Base-by-base conservation (phyloP, 2,888 invertebrate genomes). In the Eucera pruinosa region DNA sequence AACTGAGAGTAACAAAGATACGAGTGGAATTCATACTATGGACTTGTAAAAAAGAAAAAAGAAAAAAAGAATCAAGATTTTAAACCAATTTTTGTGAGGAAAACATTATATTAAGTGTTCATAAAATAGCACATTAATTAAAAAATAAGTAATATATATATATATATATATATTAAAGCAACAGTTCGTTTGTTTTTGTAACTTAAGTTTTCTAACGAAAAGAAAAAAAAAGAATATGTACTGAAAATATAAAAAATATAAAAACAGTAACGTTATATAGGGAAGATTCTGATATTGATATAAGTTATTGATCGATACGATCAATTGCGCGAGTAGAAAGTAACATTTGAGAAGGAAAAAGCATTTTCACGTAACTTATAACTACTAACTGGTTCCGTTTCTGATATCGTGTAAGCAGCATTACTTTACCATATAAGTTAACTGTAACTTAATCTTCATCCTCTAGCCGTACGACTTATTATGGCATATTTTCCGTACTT, bases 21-120 rank as follows among this genome's bases (percentile, higher is more conserved):
- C 54, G 9, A 72, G 60, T 33, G 81, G 13, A 64, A 9, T 67
- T 48, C 67, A 83, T 54, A 60, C 55, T 1, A 78, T 81, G 81
- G 78, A 83, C 27, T 62, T 73, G 27, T 83, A 80, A 72, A 72
- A 76, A 69, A 23, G 45, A 36, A 60, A 25, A 61, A 43, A 33
- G 54, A 80, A 72, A 72, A 76, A 69, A 23, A 50, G 27, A 60
- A 25, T 61, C 41, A 33, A 57, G 36, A 48, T 69, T 65, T 65
- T 65, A 33, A 69, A 65, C 23, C 36, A n/a, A 62, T 43, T 33
- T 57, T 45, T 57, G 55, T 58, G 47, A 64, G 43, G 20, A 18
- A 65, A 58, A 58, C 36, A 52, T 74, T 67, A 74, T 60, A 54
- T 50, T 70, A n/a, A 52, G 61, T 76, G 67, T 68, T 66, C 41